These are phyloP conservation scores for Drymodes brunneopygia DNA, from an alignment of 2,113 vertebrate species.

Conservation along the genomic window DNA sequence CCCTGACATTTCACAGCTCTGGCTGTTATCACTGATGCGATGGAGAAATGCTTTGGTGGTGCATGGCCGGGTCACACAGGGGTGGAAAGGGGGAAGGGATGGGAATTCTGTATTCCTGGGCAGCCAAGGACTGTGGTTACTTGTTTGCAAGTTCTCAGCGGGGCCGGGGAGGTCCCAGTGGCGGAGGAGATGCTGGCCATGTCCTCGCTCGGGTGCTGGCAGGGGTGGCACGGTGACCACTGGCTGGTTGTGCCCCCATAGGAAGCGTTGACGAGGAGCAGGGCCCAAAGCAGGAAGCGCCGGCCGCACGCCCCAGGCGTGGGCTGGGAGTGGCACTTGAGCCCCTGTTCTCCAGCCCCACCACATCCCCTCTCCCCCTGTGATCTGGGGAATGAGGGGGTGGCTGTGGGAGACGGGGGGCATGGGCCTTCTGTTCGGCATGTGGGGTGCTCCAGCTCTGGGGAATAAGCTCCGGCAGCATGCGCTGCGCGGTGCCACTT, in stretches of 20 bases:
- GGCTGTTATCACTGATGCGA: background rate
- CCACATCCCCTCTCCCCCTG: conserved; percentile 23
- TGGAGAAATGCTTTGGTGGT: background rate
- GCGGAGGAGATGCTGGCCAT: background rate
- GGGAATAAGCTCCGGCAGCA: background rate
- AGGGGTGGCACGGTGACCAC: accelerated
- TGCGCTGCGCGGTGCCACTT: conserved; percentile 38
- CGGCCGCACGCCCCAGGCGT: accelerated
- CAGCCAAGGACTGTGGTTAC: accelerated
- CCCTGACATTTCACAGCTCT: background rate
- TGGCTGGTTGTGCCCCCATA: accelerated
- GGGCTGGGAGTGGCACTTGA: background rate
- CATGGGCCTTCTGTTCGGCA: background rate
- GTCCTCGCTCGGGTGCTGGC: background rate
- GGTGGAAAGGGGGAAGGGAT: background rate
- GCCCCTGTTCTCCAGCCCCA: background rate
- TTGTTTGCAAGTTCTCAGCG: background rate
- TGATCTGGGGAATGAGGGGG: background rate
- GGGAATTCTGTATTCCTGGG: background rate
- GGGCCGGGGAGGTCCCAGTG: accelerated
- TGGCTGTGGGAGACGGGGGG: background rate
- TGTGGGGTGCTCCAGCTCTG: background rate
- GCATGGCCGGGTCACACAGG: background rate
- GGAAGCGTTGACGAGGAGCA: accelerated
- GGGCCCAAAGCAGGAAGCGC: background rate